Evolutionary conservation across 2,888 invertebrate genomes (phyloP).

Genomic region (Heliconius ethilla): DNA sequence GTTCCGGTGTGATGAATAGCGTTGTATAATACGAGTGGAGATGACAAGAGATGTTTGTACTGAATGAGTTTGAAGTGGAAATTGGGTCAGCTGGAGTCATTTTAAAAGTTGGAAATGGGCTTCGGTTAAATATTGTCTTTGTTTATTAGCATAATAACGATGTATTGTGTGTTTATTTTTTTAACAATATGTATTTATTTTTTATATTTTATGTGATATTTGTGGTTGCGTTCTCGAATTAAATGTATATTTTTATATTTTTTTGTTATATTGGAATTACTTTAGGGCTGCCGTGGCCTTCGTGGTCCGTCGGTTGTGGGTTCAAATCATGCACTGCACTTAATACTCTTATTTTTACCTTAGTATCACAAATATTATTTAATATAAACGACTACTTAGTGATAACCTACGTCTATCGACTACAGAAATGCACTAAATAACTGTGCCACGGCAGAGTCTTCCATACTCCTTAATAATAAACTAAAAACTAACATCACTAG

Average conservation of each 20-base stretch:
- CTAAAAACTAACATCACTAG: constrained; percentile 29
- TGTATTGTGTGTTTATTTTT: background rate
- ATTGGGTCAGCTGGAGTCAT: constrained; percentile 15
- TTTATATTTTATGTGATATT: too few species aligned
- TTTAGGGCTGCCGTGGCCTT: background rate
- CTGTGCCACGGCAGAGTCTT: background rate
- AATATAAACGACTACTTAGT: background rate
- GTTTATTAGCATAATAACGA: constrained; percentile 4
- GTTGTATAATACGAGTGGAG: constrained; percentile 26
- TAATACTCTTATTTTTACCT: too few species aligned
- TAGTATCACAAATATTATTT: too few species aligned
- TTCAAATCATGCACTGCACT: background rate
- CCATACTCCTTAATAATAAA: constrained; percentile 13
- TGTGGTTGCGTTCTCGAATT: too few species aligned
- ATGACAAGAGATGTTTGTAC: constrained; percentile 27
- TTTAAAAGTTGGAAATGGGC: constrained; percentile 2
- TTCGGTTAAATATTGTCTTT: constrained; percentile 1
- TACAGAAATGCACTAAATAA: background rate
- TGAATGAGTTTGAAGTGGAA: constrained; percentile 16
- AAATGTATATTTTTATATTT: background rate
- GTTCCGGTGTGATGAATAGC: constrained; percentile 45
- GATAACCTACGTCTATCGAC: background rate
- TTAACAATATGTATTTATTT: background rate
- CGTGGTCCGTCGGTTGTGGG: background rate
- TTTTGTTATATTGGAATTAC: background rate